phyloP scores from a whole-genome alignment of 1,140 invertebrate genomes.

The Eufriesea mexicana region DNA sequence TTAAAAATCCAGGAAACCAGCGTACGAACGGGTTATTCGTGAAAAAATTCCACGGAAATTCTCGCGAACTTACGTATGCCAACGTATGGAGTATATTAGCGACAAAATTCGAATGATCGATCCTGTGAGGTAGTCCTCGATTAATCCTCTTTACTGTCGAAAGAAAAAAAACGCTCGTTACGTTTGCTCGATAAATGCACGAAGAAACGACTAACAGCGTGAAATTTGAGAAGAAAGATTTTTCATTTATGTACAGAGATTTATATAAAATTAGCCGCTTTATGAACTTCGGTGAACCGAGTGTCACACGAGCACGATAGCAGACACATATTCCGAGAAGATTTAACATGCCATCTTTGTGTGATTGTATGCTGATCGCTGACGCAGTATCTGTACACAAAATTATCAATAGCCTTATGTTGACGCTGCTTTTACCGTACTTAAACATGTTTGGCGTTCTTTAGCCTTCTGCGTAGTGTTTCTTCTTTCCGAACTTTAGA shows the following conservation, averaged over 20 bases:
- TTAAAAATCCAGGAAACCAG: background rate
- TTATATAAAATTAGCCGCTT: background rate
- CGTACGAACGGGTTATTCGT: too few relatives aligned
- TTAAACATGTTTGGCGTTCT: too few relatives aligned
- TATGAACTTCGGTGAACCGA: background rate
- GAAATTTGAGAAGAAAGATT: too few relatives aligned
- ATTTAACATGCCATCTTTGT: background rate
- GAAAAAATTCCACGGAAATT: background rate
- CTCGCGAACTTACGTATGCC: background rate
- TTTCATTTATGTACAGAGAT: too few relatives aligned
- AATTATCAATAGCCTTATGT: constrained; percentile 4
- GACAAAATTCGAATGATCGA: background rate
- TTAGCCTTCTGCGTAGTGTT: background rate
- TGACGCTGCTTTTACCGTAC: background rate
- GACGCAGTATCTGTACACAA: constrained; percentile 8
- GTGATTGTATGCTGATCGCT: background rate
- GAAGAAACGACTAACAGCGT: too few relatives aligned
- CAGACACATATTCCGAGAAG: background rate
- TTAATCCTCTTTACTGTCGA: background rate
- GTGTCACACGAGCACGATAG: background rate
- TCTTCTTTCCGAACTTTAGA: background rate
- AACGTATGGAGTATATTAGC: too few relatives aligned
- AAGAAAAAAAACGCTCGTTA: background rate
- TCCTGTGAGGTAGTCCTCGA: background rate
- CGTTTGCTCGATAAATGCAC: too few relatives aligned